phyloP scores from a whole-genome alignment of 2,797 vertebrate genomes.

The Acrossocheilus wenchowensis region DNA sequence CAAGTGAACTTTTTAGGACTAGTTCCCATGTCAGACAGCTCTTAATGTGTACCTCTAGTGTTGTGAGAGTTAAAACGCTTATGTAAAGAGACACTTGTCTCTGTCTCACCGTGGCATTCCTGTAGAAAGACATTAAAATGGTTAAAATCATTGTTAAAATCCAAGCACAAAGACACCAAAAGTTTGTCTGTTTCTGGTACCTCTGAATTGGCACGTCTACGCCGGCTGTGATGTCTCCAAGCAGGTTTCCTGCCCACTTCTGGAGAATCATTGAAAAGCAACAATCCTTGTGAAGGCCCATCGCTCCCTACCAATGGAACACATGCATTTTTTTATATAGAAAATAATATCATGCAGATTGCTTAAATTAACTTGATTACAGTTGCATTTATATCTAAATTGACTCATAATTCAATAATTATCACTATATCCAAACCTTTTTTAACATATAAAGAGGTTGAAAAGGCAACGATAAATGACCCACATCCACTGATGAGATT shows the following conservation, averaged over 20 bases:
- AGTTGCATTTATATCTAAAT: background rate
- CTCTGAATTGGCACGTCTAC: slow-evolving; percentile 81
- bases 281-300: slow-evolving; percentile 73
- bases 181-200: slow-evolving; percentile 66
- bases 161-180: background rate
- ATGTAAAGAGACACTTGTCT: slow-evolving; percentile 64
- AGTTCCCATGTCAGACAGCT: background rate
- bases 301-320: slow-evolving; percentile 81
- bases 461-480: background rate
- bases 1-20: background rate
- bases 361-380: background rate
- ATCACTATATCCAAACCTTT: background rate
- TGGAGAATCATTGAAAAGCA: slow-evolving; percentile 76
- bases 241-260: slow-evolving; percentile 73
- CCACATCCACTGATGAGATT: background rate
- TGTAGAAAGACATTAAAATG: slow-evolving; percentile 58
- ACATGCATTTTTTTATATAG: background rate
- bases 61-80: slow-evolving; percentile 65
- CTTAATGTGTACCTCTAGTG: slow-evolving; percentile 72
- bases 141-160: background rate
- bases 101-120: slow-evolving; percentile 79
- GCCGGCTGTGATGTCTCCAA: slow-evolving; percentile 68
- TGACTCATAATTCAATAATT: background rate
- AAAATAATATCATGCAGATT: background rate
- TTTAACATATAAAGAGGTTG: background rate